Evolutionary conservation across 2,797 vertebrate genomes (phyloP).

Genomic region (Oreochromis mossambicus): DNA sequence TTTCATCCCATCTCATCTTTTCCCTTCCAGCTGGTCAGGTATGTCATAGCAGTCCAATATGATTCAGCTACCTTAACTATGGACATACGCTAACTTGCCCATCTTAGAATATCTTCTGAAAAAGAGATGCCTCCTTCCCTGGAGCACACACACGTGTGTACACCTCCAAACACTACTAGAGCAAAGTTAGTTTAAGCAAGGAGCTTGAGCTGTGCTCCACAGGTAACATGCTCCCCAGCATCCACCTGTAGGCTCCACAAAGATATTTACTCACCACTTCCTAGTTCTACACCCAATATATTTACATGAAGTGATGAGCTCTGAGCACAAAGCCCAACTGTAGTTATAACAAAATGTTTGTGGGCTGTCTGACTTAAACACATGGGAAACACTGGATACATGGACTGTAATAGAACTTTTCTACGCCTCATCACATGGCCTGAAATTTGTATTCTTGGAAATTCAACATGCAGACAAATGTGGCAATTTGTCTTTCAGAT

Average conservation of each 20-base stretch:
- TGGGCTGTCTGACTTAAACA: background rate
- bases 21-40: background rate
- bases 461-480: background rate
- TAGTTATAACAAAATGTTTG: background rate
- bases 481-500: background rate
- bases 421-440: background rate
- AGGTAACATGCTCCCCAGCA: background rate
- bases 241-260: background rate
- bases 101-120: background rate
- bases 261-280: background rate
- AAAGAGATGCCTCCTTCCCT: fast-evolving
- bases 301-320: background rate
- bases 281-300: background rate
- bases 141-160: background rate
- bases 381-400: too few relatives aligned
- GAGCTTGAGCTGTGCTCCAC: background rate
- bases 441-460: background rate
- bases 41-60: fast-evolving
- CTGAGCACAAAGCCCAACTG: background rate
- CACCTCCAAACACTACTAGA: background rate
- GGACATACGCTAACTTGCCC: fast-evolving
- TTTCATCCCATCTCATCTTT: background rate
- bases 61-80: background rate
- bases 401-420: background rate
- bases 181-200: background rate